Evolutionary conservation across 2,888 invertebrate species (phyloP), one percentile per base, ranked within the genome.

Genomic region (Leptopilina syphax): DNA sequence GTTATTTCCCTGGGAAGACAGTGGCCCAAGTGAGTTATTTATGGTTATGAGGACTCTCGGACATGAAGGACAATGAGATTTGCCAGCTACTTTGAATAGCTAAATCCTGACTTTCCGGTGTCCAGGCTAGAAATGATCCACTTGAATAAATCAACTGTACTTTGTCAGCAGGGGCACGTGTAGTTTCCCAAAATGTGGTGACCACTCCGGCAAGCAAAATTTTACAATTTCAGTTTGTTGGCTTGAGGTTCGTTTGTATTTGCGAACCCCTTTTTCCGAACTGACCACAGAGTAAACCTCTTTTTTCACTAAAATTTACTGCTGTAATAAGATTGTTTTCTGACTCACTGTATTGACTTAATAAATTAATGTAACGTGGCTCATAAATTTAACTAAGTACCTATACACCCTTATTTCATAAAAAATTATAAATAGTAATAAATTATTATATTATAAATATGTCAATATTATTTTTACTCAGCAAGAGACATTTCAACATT

Each of bases 111-210:
- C 73, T 57, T 73, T 27, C 34, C 44, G 34, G 34, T 80, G 47
- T 18, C 18, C 41, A 44, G 54, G 63, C 68, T 68, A 54, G 77
- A 57, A 76, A 78, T 89, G 87, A 88, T 87, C 88, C 82, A 88
- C 81, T 89, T 89, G 87, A 88, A 88, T 87, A 89, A 88, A 88
- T 87, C 83, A 87, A 85, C 73, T 34, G n/a, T 34, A 57, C 57
- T 57, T 73, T 54, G 54, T 73, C n/a, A 34, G 57, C 34, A 18
- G 13, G 9, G 57, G 34, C 73, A 73, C 70, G 54, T 63, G 63
- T 57, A 34, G 34, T 57, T 73, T 73, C 57, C 57, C 27, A 54
- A 73, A 57, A 73, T 57, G 41, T 73, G 73, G 24, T 57, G n/a
- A 57, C 57, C 70, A 73, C 34, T 13, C 57, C 57, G 13, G 57